phyloP scores from a whole-genome alignment of 2,797 vertebrate genomes.

The Takifugu rubripes region DNA sequence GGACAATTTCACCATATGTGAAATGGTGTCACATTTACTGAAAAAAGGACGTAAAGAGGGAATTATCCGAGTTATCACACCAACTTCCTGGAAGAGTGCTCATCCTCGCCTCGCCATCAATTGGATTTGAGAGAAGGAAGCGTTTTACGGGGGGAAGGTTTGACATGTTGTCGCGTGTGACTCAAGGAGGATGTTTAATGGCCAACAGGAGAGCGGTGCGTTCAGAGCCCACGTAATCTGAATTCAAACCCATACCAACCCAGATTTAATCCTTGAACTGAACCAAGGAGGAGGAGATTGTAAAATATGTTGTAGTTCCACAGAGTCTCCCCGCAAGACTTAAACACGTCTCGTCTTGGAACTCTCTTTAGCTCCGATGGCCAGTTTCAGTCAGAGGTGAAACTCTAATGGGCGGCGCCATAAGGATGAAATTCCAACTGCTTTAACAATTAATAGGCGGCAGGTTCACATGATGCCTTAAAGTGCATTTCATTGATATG shows the following conservation, averaged over 20 bases:
- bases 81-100: background rate
- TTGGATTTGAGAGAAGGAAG: background rate
- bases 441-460: background rate
- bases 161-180: background rate
- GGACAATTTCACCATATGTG: slow-evolving; percentile 7
- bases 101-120: background rate
- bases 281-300: too few relatives aligned
- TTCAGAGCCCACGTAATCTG: background rate
- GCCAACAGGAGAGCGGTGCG: background rate
- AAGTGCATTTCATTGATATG: slow-evolving; percentile 11
- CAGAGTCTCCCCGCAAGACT: background rate
- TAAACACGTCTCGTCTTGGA: background rate
- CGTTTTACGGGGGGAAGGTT: background rate
- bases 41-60: slow-evolving; percentile 13
- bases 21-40: slow-evolving; percentile 30
- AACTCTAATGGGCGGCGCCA: background rate
- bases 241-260: background rate
- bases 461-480: slow-evolving; percentile 6
- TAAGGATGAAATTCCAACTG: background rate
- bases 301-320: too few relatives aligned
- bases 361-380: too few relatives aligned
- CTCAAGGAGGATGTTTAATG: background rate
- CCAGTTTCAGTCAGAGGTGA: background rate
- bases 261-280: too few relatives aligned
- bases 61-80: slow-evolving; percentile 12